Evolutionary conservation across 2,797 vertebrate genomes (phyloP).

Genomic region (Telmatherina bonti): DNA sequence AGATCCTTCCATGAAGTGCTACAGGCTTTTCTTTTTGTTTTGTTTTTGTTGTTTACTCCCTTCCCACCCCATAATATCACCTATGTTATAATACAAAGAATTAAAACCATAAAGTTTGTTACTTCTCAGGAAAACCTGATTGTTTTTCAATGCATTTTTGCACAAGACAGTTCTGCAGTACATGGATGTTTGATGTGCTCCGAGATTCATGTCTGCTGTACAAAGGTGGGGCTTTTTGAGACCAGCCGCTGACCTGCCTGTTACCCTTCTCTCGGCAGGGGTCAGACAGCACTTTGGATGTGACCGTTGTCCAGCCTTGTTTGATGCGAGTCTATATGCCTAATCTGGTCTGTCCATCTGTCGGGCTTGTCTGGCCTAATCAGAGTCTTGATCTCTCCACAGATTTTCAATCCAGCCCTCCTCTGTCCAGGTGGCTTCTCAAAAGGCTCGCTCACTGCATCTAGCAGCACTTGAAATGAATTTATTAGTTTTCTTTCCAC

Average conservation of each 20-base stretch:
- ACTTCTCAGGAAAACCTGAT: not conserved
- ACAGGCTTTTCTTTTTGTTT: no score
- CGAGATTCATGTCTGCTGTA: not conserved
- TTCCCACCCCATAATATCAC: no score
- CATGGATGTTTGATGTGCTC: not conserved
- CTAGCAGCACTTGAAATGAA: slow-evolving; percentile 42
- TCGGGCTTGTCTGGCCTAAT: slow-evolving; percentile 76
- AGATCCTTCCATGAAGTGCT: no score
- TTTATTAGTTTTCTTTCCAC: slow-evolving; percentile 30
- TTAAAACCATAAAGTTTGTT: no score
- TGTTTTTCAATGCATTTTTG: not conserved
- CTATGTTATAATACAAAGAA: no score
- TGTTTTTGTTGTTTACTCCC: no score
- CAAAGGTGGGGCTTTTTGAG: slow-evolving; percentile 11
- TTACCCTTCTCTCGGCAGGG: slow-evolving; percentile 61
- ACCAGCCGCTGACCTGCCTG: slow-evolving; percentile 39
- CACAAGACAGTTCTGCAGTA: not conserved
- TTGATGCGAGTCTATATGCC: slow-evolving; percentile 75
- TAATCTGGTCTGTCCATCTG: slow-evolving; percentile 85
- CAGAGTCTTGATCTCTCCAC: slow-evolving; percentile 55
- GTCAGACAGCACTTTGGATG: slow-evolving; percentile 63
- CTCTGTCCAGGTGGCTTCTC: slow-evolving; percentile 56
- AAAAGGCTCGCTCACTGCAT: slow-evolving; percentile 37
- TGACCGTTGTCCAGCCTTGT: slow-evolving; percentile 67
- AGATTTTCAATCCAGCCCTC: slow-evolving; percentile 33